A percentile compares a stretch with the other conserved stretches of the same genome.
Evolutionary conservation across 1,140 invertebrate species (phyloP).

Genomic region (Heliothis virescens): DNA sequence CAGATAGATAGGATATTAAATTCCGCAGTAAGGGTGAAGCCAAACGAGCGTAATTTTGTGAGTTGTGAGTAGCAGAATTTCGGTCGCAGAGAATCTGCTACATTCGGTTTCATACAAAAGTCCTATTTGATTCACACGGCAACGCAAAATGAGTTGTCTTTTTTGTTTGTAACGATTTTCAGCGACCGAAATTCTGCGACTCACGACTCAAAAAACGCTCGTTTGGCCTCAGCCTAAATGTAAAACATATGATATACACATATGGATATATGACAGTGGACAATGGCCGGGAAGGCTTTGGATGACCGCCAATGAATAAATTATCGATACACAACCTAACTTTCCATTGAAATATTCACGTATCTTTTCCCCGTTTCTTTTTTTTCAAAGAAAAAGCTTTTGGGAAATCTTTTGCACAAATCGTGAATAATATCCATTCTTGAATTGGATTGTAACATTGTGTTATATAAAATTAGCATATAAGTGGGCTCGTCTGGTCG

Average conservation of each 20-base stretch:
- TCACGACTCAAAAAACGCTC: too few species aligned
- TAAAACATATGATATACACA: neutral
- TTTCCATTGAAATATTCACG: conserved; percentile 54
- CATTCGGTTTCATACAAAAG: too few species aligned
- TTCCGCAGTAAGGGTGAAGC: too few species aligned
- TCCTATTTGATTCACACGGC: too few species aligned
- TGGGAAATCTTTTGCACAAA: conserved; percentile 18
- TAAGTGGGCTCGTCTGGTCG: neutral
- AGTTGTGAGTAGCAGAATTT: too few species aligned
- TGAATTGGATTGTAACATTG: neutral
- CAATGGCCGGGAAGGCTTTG: conserved; percentile 61
- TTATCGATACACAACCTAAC: conserved; percentile 52
- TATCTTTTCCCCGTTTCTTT: neutral
- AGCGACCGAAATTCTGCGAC: too few species aligned
- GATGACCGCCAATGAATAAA: conserved; percentile 68
- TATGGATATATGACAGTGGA: conserved; percentile 34
- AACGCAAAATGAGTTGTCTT: too few species aligned
- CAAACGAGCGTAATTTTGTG: too few species aligned
- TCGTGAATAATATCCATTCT: conserved; percentile 7
- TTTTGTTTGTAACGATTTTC: too few species aligned
- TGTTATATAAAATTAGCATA: conserved; percentile 9
- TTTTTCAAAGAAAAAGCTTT: neutral
- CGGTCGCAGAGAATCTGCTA: too few species aligned
- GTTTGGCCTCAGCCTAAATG: too few species aligned
- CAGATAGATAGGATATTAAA: too few species aligned